Conservation (phyloP, 2,888 invertebrate species). For the Stenodema calcarata region DNA sequence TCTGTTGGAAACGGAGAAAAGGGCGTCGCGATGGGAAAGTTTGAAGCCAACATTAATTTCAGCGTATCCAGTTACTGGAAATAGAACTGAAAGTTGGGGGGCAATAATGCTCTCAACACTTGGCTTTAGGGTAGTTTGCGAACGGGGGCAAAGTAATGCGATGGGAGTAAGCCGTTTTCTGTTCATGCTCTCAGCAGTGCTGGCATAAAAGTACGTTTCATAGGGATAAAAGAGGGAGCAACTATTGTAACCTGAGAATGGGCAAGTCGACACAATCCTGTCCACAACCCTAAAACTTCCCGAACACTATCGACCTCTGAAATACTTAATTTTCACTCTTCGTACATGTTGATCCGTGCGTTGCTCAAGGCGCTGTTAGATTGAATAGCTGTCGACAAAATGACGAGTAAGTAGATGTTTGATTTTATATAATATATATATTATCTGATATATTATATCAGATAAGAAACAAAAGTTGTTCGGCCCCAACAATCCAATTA, state of each 20-base stretch:
- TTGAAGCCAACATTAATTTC: conserved; percentile 36
- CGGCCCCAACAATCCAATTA: too few species aligned
- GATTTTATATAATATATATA: too few species aligned
- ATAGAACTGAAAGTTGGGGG: conserved; percentile 30
- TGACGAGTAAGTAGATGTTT: too few species aligned
- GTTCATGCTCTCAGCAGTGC: background rate
- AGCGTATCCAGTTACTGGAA: conserved; percentile 34
- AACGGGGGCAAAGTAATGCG: conserved; percentile 19
- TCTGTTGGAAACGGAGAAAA: background rate
- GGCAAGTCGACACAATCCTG: too few species aligned
- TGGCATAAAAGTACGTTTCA: background rate
- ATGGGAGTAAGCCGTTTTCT: conserved; percentile 15
- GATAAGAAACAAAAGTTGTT: too few species aligned
- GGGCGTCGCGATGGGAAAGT: conserved; percentile 18
- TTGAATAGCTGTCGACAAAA: too few species aligned
- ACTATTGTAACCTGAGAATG: background rate
- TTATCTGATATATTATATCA: too few species aligned
- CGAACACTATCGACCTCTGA: too few species aligned
- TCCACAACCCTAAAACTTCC: too few species aligned
- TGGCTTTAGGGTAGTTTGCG: conserved; percentile 9
- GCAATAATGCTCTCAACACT: conserved; percentile 44
- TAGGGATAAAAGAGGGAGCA: background rate
- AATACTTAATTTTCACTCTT: too few species aligned
- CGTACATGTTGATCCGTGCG: too few species aligned
- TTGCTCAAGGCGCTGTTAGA: too few species aligned